Evolutionary conservation across 2,888 invertebrate species (phyloP), one percentile per base, ranked within the genome.

Genomic region (Apodemia duryi): DNA sequence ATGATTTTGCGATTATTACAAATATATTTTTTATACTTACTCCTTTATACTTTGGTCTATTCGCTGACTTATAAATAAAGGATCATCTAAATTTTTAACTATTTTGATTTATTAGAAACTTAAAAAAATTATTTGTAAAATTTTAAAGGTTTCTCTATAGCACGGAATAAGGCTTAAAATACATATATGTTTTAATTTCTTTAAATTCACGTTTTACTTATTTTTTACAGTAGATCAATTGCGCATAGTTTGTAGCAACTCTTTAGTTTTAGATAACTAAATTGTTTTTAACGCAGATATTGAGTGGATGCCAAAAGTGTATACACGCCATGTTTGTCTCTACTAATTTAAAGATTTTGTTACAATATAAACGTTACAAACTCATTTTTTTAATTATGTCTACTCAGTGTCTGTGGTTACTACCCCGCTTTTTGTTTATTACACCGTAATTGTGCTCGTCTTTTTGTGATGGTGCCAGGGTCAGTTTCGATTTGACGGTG

Each of bases 401-500:
- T 32, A 13, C 54, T 57, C 29, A 29, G 10, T 57, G 13, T 32
- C 32, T 57, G 54, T 29, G 32, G 10, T 29, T 11, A 63, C 38
- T 62, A 65, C 70, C 68, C 13, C 65, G 69, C 70, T 35, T 67
- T 67, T 65, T 67, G 63, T 64, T 67, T 38, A 64, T 66, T 62
- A 60, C 71, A 70, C 67, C 63, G 32, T 71, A 63, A 68, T 65
- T 67, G 64, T 61, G 62, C 77, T 70, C 77, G 78, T 78, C 79
- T 83, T 80, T 68, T 61, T 72, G 66, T 75, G 68, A 57, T 83
- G 83, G 83, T 83, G 80, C 74, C 95, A 97, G 96, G 96, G 96
- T 92, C 97, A 97, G 91, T 97, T 97, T 92, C 95, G 96, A 81
- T 97, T 97, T 93, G 97, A 97, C 89, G 95, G 95, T 84, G 97